Base-by-base conservation (phyloP, 2,888 invertebrate species). In the Phyto melanocephala region DNA sequence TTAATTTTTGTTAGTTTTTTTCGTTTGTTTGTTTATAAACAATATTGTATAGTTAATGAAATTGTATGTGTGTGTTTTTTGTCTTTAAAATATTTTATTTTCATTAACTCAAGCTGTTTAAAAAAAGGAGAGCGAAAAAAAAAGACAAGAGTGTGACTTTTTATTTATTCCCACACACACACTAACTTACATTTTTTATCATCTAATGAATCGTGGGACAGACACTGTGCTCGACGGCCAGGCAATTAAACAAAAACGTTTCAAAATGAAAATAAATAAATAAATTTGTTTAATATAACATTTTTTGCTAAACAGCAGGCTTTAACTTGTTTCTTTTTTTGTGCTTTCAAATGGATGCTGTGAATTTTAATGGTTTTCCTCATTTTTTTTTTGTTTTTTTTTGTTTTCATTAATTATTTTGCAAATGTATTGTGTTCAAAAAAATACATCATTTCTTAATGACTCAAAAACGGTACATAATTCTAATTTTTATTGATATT, bases 111-210 rank as follows among this genome's bases (percentile, higher is more conserved):
- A 82, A 82, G 82, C 82, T 82, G 79, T 82, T 82, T 67, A 67
- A n/a, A 70, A 58, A 74, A 75, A 45, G 74, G 42, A 63, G 40
- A 68, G 17, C 11, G 6, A 68, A 4, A 67, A 63, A 65, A 71
- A 54, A n/a, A 7, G 50, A 75, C 22, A 67, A 67, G 60, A 63
- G 83, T 83, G 79, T 67, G 81, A 84, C 76, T 81, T 76, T 70
- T 79, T 81, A 72, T 85, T 84, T 81, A 81, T 83, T 84, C 81
- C 75, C 83, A 81, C 77, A 81, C 60, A 80, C 68, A 65, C 22
- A 52, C 35, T 8, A 33, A 33, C n/a, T n/a, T n/a, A n/a, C 45
- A 17, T 5, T 15, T 17, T 28, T 17, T 42, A 56, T 22, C 54
- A 62, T 71, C 79, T 79, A 79, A 79, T 76, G 75, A 75, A 67